Percentiles rank a stretch among this genome's conserved stretches.
Evolutionary conservation across 2,888 invertebrate genomes (phyloP).

Genomic region (Aphidius colemani): DNA sequence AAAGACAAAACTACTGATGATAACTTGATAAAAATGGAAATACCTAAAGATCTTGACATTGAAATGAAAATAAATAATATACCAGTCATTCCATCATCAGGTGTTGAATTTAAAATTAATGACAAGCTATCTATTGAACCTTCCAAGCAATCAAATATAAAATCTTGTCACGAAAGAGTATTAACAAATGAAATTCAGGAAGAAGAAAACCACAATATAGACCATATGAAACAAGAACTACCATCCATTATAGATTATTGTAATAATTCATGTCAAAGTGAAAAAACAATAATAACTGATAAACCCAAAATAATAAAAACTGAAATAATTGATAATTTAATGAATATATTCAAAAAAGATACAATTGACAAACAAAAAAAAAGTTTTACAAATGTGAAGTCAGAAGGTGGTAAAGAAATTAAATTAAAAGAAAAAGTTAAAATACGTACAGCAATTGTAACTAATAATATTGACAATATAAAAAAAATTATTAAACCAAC

Average conservation of each 20-base stretch:
- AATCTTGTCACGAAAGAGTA: neutral
- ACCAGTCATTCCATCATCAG: neutral
- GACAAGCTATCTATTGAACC: neutral
- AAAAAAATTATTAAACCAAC: neutral
- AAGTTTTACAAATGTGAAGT: constrained; percentile 47
- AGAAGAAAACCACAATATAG: too few relatives aligned
- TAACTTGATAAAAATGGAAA: neutral
- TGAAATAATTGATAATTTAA: neutral
- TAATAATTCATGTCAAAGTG: neutral
- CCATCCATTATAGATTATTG: too few relatives aligned
- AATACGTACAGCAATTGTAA: neutral
- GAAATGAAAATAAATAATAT: neutral
- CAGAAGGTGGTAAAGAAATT: constrained; percentile 49
- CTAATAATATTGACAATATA: neutral
- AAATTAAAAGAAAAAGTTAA: constrained; percentile 42
- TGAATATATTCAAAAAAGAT: neutral
- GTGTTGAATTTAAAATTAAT: neutral
- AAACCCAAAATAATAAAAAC: neutral
- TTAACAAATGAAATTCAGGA: too few relatives aligned
- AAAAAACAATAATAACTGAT: neutral
- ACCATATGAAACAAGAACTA: too few relatives aligned
- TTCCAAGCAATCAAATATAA: too few relatives aligned
- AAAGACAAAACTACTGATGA: constrained; percentile 12
- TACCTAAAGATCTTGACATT: neutral
- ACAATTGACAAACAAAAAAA: constrained; percentile 31